Evolutionary conservation across 2,113 vertebrate species (phyloP).

Genomic region (Saguinus imperator): DNA sequence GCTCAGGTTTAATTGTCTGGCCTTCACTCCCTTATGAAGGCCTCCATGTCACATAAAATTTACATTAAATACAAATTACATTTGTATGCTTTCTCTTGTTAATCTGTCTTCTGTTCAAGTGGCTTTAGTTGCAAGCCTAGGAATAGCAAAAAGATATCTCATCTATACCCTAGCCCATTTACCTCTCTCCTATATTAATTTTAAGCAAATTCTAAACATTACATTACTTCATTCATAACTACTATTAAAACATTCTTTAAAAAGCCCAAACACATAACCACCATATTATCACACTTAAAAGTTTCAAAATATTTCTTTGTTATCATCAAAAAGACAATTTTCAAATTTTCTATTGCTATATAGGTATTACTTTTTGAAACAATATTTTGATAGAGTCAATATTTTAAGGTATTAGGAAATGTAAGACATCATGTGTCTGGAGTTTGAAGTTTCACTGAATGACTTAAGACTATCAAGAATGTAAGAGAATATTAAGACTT

Average conservation of each 20-base stretch:
- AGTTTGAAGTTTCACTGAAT: background rate
- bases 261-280: background rate
- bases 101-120: background rate
- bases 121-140: background rate
- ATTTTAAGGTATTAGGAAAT: background rate
- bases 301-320: background rate
- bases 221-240: background rate
- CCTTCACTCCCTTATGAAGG: background rate
- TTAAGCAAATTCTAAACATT: constrained; percentile 12
- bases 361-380: background rate
- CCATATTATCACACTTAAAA: background rate
- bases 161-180: background rate
- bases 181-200: background rate
- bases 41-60: background rate
- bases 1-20: background rate
- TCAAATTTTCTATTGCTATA: background rate
- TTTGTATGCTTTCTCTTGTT: background rate
- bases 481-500: background rate
- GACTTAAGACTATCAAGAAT: background rate
- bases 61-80: background rate
- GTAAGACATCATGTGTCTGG: background rate
- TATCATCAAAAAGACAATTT: background rate
- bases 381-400: background rate
- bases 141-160: background rate
- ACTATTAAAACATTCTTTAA: background rate